Evolutionary conservation across 2,113 vertebrate species (phyloP), one percentile per base, ranked within the genome.

Genomic region (Lanius collurio): DNA sequence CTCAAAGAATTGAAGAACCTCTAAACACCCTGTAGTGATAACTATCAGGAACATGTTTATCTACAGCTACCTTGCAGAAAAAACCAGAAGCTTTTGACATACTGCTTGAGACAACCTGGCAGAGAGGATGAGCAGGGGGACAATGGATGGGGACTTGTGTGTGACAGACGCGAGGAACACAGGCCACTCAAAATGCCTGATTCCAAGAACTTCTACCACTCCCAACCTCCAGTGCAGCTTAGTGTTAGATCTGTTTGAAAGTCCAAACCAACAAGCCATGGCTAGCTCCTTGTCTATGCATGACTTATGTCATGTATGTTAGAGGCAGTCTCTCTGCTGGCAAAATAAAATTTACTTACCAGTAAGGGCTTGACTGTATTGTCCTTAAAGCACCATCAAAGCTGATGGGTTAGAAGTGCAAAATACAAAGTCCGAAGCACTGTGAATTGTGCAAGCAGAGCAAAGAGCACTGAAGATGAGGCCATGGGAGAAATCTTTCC

Each of bases 371-470:
- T 78, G 70, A 86, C 37, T 20, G 4, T 10, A 81, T 13, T 44
- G 10, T 35, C 76, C 39, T 50, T 77, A 55, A 90, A 81, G 18
- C 14, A 53, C 8, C 18, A 30, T 33, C 42, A 76, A 63, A 90
- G 69, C 21, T 44, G 31, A 39, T 11, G 22, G 14, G n/a, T 53
- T 52, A 80, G 52, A 71, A 76, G 27, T 18, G 10, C 73, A 92
- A 90, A 94, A 44, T 16, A 44, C n/a, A 70, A 88, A 57, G 13
- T 49, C 68, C 77, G 69, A 90, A 87, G 55, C 22, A 18, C 74
- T 71, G 24, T 46, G 44, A 87, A 68, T 31, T 68, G 39, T 64
- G 53, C 33, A 41, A 73, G 55, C 24, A 76, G 30, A 83, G 37
- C n/a, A 90, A 90, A 77, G 39, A 88, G 60, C 65, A 60, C n/a